Evolutionary conservation across 2,888 invertebrate species (phyloP).

Genomic region (Nipponacmea schrenckii): DNA sequence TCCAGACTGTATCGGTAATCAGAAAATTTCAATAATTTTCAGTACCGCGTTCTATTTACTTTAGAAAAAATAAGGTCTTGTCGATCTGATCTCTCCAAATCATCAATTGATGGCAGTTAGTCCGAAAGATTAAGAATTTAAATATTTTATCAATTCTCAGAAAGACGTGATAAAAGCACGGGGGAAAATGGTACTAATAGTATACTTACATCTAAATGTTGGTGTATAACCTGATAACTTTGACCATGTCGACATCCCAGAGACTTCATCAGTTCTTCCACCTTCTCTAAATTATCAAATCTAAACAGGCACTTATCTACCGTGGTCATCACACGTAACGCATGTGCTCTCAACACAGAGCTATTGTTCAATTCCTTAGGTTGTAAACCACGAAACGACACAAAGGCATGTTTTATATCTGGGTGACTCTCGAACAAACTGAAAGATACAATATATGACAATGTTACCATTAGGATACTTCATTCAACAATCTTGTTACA

Average conservation of each 20-base stretch:
- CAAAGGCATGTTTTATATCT: constrained; percentile 71
- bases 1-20: too few species aligned
- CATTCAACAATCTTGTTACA: too few species aligned
- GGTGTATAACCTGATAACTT: constrained; percentile 70
- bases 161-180: too few species aligned
- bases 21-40: too few species aligned
- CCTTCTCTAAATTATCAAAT: constrained; percentile 70
- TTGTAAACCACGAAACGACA: constrained; percentile 70
- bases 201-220: constrained; percentile 71
- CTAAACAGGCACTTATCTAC: constrained; percentile 71
- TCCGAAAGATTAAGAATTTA: too few species aligned
- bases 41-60: too few species aligned
- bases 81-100: too few species aligned
- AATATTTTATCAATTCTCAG: too few species aligned
- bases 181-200: too few species aligned
- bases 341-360: constrained; percentile 70
- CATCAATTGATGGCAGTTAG: too few species aligned
- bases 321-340: constrained; percentile 72
- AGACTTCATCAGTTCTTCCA: constrained; percentile 68
- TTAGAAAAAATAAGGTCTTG: too few species aligned
- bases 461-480: too few species aligned
- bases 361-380: constrained; percentile 70
- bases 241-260: constrained; percentile 69
- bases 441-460: constrained; percentile 38
- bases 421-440: constrained; percentile 72